Conservation (phyloP, 2,113 vertebrate species). For the Aspiorhynchus laticeps region DNA sequence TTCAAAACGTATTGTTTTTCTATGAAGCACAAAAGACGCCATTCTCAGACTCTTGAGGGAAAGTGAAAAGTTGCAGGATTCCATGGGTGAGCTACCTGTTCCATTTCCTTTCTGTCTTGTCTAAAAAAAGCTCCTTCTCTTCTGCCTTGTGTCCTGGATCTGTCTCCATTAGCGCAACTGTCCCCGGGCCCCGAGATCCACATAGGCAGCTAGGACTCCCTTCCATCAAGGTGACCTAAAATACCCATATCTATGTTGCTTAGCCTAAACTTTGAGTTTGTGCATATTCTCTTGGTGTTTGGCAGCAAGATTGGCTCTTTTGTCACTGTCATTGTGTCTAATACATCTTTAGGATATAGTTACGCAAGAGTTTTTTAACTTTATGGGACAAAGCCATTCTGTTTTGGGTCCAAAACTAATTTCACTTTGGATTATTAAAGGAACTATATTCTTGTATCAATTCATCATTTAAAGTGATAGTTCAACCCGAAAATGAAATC, state of each 20-base stretch:
- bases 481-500: no score
- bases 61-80: slow-evolving; percentile 38
- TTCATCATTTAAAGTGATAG: not conserved
- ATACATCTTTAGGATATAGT: not conserved
- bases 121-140: slow-evolving; percentile 56
- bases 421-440: not conserved
- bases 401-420: not conserved
- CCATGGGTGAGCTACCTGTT: slow-evolving; percentile 46
- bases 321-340: slow-evolving; percentile 30
- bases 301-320: slow-evolving; percentile 15
- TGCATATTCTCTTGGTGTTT: slow-evolving; percentile 31
- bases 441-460: not conserved
- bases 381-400: not conserved
- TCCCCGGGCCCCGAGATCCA: slow-evolving; percentile 57
- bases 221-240: slow-evolving; percentile 64
- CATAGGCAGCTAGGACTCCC: slow-evolving; percentile 60
- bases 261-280: slow-evolving; percentile 34
- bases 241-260: slow-evolving; percentile 32
- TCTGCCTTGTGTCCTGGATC: slow-evolving; percentile 57
- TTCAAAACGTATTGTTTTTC: not conserved
- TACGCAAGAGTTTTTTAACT: not conserved
- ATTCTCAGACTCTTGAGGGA: slow-evolving; percentile 5
- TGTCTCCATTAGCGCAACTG: slow-evolving; percentile 58
- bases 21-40: not conserved
- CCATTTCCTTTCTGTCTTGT: slow-evolving; percentile 50